Evolutionary conservation across 2,113 vertebrate genomes (phyloP).

Genomic region (Formicarius rufipectus): DNA sequence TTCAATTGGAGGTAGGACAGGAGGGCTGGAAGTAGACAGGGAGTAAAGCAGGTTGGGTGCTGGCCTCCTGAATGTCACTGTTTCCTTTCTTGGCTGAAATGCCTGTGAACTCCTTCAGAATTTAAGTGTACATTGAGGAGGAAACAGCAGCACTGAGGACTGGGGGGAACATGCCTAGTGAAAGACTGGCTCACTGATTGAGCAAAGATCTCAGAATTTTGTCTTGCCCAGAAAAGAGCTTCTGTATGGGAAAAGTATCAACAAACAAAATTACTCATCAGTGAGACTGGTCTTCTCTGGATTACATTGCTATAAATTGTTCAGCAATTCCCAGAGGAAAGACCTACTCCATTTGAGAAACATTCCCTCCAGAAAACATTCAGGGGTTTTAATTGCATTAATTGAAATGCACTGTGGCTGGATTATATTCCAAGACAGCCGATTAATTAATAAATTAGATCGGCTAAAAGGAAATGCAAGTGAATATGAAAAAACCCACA

Average conservation of each 20-base stretch:
- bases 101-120: background rate
- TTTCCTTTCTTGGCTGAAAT: background rate
- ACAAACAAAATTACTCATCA: background rate
- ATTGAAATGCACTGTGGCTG: conserved; percentile 27
- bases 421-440: conserved; percentile 40
- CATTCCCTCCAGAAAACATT: conserved; percentile 49
- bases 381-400: conserved; percentile 50
- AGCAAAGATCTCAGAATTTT: background rate
- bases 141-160: background rate
- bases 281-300: background rate
- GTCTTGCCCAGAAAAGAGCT: background rate
- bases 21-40: background rate
- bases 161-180: background rate
- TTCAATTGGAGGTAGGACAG: background rate
- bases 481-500: background rate
- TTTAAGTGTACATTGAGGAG: background rate
- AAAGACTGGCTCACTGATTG: background rate
- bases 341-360: conserved; percentile 18
- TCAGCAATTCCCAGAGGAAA: conserved; percentile 17
- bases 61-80: background rate
- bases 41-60: background rate
- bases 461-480: conserved; percentile 14
- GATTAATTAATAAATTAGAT: conserved; percentile 63
- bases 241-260: background rate
- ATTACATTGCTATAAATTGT: conserved; percentile 21